phyloP scores from a whole-genome alignment of 1,140 invertebrate genomes.

The Drosophila mojavensis region DNA sequence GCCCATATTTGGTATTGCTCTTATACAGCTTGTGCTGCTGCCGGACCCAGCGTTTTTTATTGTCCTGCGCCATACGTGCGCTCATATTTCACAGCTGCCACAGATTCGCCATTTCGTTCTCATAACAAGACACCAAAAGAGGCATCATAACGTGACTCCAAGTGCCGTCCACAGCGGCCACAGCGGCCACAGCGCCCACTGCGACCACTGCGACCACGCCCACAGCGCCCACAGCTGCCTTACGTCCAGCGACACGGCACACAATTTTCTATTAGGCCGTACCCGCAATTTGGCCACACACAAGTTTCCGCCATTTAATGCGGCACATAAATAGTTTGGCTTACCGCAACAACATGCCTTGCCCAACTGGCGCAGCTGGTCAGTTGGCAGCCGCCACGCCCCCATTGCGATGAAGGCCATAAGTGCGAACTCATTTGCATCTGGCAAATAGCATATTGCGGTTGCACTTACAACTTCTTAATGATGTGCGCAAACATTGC shows the following conservation, averaged over 20 bases:
- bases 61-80: slow-evolving; percentile 54
- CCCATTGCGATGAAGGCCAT: neutral
- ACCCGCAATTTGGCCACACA: slow-evolving; percentile 6
- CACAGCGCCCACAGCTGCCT: neutral
- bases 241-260: neutral
- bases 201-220: neutral
- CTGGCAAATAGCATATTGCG: slow-evolving; percentile 23
- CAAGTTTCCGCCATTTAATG: slow-evolving; percentile 23
- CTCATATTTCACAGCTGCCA: slow-evolving; percentile 71
- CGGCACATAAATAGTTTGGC: slow-evolving; percentile 10
- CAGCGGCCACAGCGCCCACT: neutral
- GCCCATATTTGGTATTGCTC: slow-evolving; percentile 8
- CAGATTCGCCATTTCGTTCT: slow-evolving; percentile 56
- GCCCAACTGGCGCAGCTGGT: neutral
- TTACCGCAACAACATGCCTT: neutral
- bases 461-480: slow-evolving; percentile 26
- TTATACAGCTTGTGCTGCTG: slow-evolving; percentile 19
- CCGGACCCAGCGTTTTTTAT: slow-evolving; percentile 46
- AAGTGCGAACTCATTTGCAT: slow-evolving; percentile 28
- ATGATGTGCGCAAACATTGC: slow-evolving; percentile 34
- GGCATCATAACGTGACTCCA: slow-evolving; percentile 11
- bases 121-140: slow-evolving; percentile 42
- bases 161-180: neutral
- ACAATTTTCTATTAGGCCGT: slow-evolving; percentile 29
- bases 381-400: slow-evolving; percentile 4